Conservation (phyloP, 2,113 vertebrate genomes). For the Gymnorhina tibicen region DNA sequence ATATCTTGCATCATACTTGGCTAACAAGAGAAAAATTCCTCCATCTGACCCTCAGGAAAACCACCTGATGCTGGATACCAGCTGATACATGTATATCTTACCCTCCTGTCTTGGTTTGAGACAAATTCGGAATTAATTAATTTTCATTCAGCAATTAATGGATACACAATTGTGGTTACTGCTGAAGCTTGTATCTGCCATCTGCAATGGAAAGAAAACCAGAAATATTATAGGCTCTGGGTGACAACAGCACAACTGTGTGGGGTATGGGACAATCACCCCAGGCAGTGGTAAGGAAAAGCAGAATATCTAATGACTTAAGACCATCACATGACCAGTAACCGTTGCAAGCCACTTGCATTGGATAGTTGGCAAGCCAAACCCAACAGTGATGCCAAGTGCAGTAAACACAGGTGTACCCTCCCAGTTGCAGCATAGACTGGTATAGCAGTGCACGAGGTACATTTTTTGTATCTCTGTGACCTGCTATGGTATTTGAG, state of each 20-base stretch:
- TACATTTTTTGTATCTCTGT: neutral
- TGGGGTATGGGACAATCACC: neutral
- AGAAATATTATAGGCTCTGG: neutral
- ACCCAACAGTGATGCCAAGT: neutral
- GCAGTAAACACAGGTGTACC: neutral
- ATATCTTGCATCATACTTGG: neutral
- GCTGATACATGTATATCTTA: neutral
- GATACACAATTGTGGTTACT: neutral
- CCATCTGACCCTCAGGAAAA: neutral
- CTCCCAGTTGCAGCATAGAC: neutral
- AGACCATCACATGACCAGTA: neutral
- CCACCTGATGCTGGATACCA: neutral
- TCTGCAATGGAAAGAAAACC: neutral
- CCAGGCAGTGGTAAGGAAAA: neutral
- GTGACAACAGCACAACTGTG: neutral
- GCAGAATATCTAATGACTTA: neutral
- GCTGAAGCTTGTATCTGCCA: neutral
- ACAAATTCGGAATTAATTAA: too few species aligned
- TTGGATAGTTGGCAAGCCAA: neutral
- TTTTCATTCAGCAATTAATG: neutral
- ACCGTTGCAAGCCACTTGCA: neutral
- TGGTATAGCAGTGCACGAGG: neutral
- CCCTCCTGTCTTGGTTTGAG: neutral
- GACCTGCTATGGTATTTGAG: neutral
- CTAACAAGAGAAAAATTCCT: neutral